These are phyloP conservation scores for Chionomys nivalis DNA, from an alignment of 2,113 vertebrate species.

Conservation along the genomic window DNA sequence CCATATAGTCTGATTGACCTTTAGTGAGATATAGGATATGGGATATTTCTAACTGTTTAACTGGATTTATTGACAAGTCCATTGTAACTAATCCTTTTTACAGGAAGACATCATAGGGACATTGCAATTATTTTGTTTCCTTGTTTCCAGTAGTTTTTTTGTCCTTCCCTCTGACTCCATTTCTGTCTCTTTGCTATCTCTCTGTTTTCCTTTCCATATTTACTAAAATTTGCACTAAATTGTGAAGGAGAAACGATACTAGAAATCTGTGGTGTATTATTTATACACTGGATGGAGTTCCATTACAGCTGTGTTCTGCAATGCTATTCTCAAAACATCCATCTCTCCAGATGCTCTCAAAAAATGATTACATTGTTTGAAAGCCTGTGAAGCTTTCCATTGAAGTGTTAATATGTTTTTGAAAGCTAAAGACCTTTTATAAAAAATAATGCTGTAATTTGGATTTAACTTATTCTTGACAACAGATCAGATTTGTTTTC, in stretches of 20 bases:
- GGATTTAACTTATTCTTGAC: neutral
- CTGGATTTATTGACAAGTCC: neutral
- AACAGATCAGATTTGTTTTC: constrained; percentile 17
- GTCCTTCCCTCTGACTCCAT: neutral
- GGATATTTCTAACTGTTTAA: neutral
- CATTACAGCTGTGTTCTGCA: constrained; percentile 2
- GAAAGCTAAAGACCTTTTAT: neutral
- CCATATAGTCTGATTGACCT: neutral
- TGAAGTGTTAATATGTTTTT: constrained; percentile 25
- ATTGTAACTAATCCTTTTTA: neutral
- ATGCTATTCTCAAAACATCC: neutral
- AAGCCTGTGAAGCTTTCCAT: neutral
- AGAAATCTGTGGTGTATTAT: neutral
- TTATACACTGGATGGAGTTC: constrained; percentile 15
- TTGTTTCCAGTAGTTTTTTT: neutral
- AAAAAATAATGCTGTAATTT: neutral
- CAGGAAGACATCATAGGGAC: neutral
- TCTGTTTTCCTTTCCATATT: neutral
- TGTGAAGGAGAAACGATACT: constrained; percentile 18
- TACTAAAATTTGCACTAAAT: neutral
- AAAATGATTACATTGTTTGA: neutral
- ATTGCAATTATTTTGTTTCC: neutral
- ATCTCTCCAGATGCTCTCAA: constrained; percentile 4
- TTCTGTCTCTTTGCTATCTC: neutral
- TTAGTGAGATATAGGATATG: neutral